These are phyloP conservation scores for Catharus ustulatus DNA, from an alignment of 2,797 vertebrate genomes.

Conservation along the genomic window DNA sequence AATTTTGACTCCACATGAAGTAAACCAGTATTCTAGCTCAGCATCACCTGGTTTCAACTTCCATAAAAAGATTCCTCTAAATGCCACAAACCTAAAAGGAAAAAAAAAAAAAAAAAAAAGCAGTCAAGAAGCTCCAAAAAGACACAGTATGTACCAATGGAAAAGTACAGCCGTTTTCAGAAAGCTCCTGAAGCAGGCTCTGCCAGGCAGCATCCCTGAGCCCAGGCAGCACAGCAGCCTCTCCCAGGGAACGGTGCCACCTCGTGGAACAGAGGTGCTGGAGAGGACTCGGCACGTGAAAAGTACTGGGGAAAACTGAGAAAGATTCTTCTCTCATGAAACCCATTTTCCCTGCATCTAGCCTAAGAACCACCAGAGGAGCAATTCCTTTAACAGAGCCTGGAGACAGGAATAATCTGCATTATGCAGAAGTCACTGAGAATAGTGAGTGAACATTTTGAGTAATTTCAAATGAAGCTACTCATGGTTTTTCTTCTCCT, in stretches of 20 bases:
- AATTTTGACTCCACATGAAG: background rate
- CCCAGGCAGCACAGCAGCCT: background rate
- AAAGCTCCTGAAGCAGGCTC: background rate
- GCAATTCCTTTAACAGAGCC: background rate
- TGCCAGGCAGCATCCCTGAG: accelerated
- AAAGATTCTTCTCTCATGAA: background rate
- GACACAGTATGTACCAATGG: accelerated
- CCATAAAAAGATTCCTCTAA: background rate
- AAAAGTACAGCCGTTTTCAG: background rate
- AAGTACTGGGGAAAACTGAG: background rate
- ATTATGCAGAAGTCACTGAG: accelerated
- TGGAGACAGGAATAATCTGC: accelerated
- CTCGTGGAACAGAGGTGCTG: accelerated
- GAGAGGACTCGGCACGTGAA: background rate
- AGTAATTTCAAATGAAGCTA: background rate
- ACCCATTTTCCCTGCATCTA: background rate
- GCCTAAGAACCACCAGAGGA: accelerated
- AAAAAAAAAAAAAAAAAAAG: background rate
- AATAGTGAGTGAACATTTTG: accelerated
- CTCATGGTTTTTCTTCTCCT: background rate
- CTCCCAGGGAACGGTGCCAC: background rate
- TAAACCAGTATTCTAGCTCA: background rate
- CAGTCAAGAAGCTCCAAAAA: background rate
- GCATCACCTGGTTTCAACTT: background rate
- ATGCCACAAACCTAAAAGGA: background rate